A percentile compares a stretch with the other conserved stretches of the same genome.
These are phyloP conservation scores for Drepana falcataria DNA, from an alignment of 2,888 invertebrate species.

Conservation along the genomic window DNA sequence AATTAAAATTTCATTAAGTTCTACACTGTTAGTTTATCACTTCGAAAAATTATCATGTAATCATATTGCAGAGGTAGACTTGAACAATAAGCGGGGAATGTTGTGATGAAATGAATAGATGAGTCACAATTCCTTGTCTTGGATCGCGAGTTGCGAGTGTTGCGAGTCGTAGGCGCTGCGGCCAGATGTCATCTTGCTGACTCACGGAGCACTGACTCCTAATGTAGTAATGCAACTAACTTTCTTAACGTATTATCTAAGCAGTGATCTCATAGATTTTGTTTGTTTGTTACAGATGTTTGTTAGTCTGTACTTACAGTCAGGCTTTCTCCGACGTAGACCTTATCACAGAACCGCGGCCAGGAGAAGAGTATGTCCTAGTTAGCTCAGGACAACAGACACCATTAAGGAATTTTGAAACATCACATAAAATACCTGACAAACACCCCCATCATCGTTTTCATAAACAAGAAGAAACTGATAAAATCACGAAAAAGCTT, in stretches of 20 bases:
- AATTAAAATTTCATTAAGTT: slow-evolving; percentile 29
- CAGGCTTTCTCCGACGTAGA: slow-evolving; percentile 73
- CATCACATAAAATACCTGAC: slow-evolving; percentile 84
- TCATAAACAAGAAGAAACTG: slow-evolving; percentile 62
- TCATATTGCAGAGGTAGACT: slow-evolving; percentile 9
- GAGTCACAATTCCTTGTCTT: slow-evolving; percentile 55
- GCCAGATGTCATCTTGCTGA: slow-evolving; percentile 62
- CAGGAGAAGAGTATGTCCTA: slow-evolving; percentile 83
- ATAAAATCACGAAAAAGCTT: slow-evolving; percentile 62
- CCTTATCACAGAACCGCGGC: slow-evolving; percentile 80
- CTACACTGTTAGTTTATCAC: slow-evolving; percentile 11
- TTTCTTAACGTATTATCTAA: slow-evolving; percentile 39
- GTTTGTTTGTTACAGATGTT: slow-evolving; percentile 72
- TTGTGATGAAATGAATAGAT: slow-evolving; percentile 53
- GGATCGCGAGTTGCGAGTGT: slow-evolving; percentile 30
- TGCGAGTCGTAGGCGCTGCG: slow-evolving; percentile 45
- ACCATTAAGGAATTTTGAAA: slow-evolving; percentile 79
- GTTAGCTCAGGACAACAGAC: slow-evolving; percentile 78
- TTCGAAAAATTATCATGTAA: slow-evolving; percentile 33
- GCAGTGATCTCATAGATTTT: slow-evolving; percentile 19
- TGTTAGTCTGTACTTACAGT: slow-evolving; percentile 65
- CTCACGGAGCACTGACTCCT: slow-evolving; percentile 54
- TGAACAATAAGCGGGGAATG: slow-evolving; percentile 39
- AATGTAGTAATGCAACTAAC: slow-evolving; percentile 32
- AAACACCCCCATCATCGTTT: slow-evolving; percentile 60